These are phyloP conservation scores for Aleiodes leptofemur DNA, from an alignment of 2,888 invertebrate species.

Conservation along the genomic window DNA sequence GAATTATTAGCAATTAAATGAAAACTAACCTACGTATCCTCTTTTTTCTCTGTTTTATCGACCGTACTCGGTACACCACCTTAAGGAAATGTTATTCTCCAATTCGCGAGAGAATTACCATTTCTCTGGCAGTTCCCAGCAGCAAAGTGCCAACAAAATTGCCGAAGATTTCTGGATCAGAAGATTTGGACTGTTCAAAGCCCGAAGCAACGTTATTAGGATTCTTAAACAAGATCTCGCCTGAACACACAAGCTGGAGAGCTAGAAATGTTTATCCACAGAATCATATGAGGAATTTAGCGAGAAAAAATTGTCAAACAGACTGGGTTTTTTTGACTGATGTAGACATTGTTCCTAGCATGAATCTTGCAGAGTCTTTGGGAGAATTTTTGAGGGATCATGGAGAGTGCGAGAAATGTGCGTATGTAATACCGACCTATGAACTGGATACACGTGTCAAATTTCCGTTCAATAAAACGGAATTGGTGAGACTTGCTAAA, in stretches of 20 bases:
- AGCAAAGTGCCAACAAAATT: constrained; percentile 76
- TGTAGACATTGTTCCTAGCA: constrained; percentile 91
- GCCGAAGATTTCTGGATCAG: constrained; percentile 63
- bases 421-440: constrained; percentile 93
- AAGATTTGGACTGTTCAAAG: constrained; percentile 80
- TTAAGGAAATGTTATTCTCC: constrained; percentile 81
- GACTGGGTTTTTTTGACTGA: constrained; percentile 90
- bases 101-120: constrained; percentile 83
- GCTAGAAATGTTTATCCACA: constrained; percentile 89
- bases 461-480: constrained; percentile 89
- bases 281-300: constrained; percentile 91
- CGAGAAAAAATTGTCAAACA: constrained; percentile 89
- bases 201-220: constrained; percentile 81
- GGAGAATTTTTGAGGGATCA: constrained; percentile 81
- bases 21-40: no score
- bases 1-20: no score
- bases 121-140: constrained; percentile 85
- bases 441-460: constrained; percentile 88
- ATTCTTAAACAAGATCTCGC: constrained; percentile 79
- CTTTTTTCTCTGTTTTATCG: no score
- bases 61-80: no score
- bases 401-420: constrained; percentile 82
- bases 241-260: constrained; percentile 84
- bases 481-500: constrained; percentile 84
- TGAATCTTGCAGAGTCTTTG: constrained; percentile 82